Base-by-base conservation (phyloP, 2,888 invertebrate species). In the Sphaerophoria rueppellii region DNA sequence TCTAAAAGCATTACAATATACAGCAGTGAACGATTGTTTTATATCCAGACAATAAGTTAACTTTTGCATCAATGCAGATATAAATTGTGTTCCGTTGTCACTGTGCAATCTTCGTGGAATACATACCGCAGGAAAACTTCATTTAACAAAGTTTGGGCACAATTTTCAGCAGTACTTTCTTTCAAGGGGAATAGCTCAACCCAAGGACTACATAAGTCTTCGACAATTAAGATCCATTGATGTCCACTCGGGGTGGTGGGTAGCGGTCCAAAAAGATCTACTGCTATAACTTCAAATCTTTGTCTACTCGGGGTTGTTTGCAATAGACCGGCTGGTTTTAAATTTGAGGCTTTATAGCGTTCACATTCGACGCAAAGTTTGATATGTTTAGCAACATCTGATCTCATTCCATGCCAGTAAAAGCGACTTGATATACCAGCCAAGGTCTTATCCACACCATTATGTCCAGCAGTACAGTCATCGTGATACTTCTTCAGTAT, bases 131-230 rank as follows among this genome's bases (percentile, higher is more conserved):
- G 24, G 24, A 24, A 24, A 24, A 24, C 24, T 24, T 24, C 24
- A 24, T 24, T 24, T 24, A 24, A 24, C 24, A 24, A 24, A 24
- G 24, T 24, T 24, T 2, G 24, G 24, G 24, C 24, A 24, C 24
- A 24, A 24, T 24, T 6, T 85, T 67, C n/a, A n/a, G n/a, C n/a
- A n/a, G n/a, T n/a, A n/a, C n/a, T n/a, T n/a, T n/a, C n/a, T n/a
- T n/a, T n/a, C 0, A 90, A 58, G 0, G 90, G 86, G 57, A 90
- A 90, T 0, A 91, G 40, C 58, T 91, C 90, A 0, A 87, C 58
- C 87, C 87, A 87, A 14, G 88, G 67, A n/a, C 78, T 86, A 4
- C 87, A 87, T 0, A 91, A 46, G 24, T 90, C 90, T 80, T 88
- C 88, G 75, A 4, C 83, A 82, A 88, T 55, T 60, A 87, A 40